Conservation (phyloP, 2,797 vertebrate genomes). For the Novumbra hubbsi region DNA sequence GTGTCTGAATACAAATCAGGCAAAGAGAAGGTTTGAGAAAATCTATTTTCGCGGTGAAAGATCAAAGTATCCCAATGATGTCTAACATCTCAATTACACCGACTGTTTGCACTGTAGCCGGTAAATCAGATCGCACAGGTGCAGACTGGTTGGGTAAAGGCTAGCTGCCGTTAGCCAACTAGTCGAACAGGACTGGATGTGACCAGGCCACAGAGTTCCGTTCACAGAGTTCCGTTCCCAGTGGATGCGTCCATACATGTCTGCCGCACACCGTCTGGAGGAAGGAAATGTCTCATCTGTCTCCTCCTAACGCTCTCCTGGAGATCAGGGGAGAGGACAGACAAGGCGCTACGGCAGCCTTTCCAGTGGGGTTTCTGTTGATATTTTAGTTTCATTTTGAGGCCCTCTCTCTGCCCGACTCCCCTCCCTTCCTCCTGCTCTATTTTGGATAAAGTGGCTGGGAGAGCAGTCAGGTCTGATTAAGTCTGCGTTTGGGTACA, state of each 20-base stretch:
- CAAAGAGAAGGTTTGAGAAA: conserved; percentile 55
- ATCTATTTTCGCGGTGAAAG: conserved; percentile 42
- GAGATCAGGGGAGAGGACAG: background rate
- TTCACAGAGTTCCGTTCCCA: background rate
- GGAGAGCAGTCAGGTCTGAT: conserved; percentile 97
- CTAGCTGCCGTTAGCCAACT: background rate
- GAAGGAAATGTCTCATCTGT: conserved; percentile 48
- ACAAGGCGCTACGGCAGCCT: conserved; percentile 53
- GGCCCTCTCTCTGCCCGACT: conserved; percentile 35
- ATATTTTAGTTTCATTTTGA: conserved; percentile 74
- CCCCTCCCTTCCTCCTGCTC: conserved; percentile 57
- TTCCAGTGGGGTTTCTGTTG: conserved; percentile 58
- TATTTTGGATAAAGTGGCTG: conserved; percentile 88
- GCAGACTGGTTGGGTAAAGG: background rate
- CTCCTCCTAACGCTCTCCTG: conserved; percentile 49
- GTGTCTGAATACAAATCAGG: conserved; percentile 55
- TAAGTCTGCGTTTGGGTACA: conserved; percentile 99
- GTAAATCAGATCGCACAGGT: background rate
- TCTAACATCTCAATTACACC: background rate
- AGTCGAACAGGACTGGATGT: background rate
- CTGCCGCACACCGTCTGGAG: background rate
- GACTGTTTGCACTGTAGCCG: background rate
- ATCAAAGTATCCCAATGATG: background rate
- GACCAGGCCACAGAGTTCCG: background rate
- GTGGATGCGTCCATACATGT: background rate